Percentiles rank a stretch among this genome's conserved stretches.
Evolutionary conservation across 2,888 invertebrate species (phyloP).

Genomic region (Megamerina dolium): DNA sequence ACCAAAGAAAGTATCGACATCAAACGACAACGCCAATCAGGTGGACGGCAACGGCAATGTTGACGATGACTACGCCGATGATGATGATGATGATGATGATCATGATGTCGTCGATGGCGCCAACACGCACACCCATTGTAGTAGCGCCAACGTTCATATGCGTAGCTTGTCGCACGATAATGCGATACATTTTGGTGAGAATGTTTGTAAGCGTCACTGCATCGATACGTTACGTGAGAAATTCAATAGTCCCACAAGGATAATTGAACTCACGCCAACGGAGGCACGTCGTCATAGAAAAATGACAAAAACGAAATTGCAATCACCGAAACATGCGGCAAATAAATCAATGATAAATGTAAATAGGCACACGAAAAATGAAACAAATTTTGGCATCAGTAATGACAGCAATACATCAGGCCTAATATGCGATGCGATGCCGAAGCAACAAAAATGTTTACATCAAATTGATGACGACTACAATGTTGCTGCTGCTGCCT

Average conservation of each 20-base stretch:
- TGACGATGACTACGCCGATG: constrained; percentile 1
- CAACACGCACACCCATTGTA: too few species aligned
- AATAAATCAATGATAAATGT: constrained; percentile 14
- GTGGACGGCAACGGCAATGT: not conserved
- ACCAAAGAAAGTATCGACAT: constrained; percentile 13
- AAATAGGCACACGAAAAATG: not conserved
- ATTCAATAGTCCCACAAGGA: constrained; percentile 40
- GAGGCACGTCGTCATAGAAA: constrained; percentile 17
- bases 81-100: not conserved
- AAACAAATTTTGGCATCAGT: not conserved
- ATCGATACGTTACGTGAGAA: constrained; percentile 41
- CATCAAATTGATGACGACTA: constrained; percentile 4
- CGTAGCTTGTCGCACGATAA: constrained; percentile 30
- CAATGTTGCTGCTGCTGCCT: not conserved
- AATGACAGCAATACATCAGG: constrained; percentile 7
- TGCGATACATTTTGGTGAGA: constrained; percentile 32
- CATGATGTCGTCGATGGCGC: not conserved
- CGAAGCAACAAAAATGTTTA: not conserved
- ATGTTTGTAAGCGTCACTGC: constrained; percentile 33
- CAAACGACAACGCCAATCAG: constrained; percentile 2
- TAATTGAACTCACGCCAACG: constrained; percentile 27
- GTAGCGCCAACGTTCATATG: constrained; percentile 13
- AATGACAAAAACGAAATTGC: constrained; percentile 13
- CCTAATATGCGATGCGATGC: not conserved
- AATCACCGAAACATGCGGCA: constrained; percentile 15